phyloP scores from a whole-genome alignment of 2,113 vertebrate species.

The Eira barbara region DNA sequence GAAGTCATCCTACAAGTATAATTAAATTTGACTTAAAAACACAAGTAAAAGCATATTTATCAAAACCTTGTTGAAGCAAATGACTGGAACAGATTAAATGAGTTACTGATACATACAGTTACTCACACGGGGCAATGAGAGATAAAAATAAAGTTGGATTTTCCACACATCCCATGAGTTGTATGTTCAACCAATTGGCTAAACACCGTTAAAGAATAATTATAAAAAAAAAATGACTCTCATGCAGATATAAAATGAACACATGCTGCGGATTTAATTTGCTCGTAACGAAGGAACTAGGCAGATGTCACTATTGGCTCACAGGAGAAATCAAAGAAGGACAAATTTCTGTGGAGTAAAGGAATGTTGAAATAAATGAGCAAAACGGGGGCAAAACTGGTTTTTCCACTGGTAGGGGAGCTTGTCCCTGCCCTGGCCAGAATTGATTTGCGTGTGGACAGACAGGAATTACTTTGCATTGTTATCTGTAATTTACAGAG shows the following conservation, averaged over 20 bases:
- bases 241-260: neutral
- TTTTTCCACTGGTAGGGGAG: neutral
- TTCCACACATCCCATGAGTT: neutral
- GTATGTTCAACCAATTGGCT: neutral
- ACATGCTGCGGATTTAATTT: neutral
- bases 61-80: neutral
- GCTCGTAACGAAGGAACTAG: neutral
- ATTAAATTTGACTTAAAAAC: constrained; percentile 18
- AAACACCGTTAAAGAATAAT: neutral
- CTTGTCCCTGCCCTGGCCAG: neutral
- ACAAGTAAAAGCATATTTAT: neutral
- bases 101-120: neutral
- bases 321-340: neutral
- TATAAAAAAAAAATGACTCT: neutral
- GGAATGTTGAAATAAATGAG: neutral
- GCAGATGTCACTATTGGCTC: neutral
- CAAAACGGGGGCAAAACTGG: neutral
- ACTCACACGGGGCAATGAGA: neutral
- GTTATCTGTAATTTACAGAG: neutral
- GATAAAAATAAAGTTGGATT: neutral
- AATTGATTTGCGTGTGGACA: neutral
- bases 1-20: neutral
- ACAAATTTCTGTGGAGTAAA: neutral
- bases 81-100: neutral
- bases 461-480: neutral